These are phyloP conservation scores for Microctonus brassicae DNA, from an alignment of 2,888 invertebrate genomes.

Conservation along the genomic window DNA sequence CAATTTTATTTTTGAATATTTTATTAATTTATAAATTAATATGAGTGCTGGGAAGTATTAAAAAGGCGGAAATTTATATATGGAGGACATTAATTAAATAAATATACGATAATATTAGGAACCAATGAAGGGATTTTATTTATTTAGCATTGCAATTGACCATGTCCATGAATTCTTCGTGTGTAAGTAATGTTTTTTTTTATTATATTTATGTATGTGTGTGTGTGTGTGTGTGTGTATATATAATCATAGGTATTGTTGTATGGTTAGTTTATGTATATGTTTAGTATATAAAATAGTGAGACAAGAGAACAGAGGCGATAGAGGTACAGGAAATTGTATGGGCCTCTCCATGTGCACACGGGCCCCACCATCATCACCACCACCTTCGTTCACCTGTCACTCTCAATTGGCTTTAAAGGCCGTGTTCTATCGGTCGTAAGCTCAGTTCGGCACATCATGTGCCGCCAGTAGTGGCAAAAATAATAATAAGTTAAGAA, in stretches of 20 bases:
- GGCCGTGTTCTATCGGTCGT: slow-evolving; percentile 42
- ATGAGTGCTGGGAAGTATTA: background rate
- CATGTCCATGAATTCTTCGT: slow-evolving; percentile 26
- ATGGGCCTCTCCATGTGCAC: slow-evolving; percentile 38
- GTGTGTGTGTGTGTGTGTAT: too few relatives aligned
- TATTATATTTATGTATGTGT: background rate
- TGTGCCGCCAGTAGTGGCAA: slow-evolving; percentile 47
- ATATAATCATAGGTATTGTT: too few relatives aligned
- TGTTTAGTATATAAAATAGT: background rate
- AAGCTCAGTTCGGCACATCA: slow-evolving; percentile 52
- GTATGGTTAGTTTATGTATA: too few relatives aligned
- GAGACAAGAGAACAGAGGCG: background rate
- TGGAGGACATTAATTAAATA: background rate
- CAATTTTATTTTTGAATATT: background rate
- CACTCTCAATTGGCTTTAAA: slow-evolving; percentile 53
- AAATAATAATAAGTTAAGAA: slow-evolving; percentile 8
- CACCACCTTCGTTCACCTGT: slow-evolving; percentile 42
- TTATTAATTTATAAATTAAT: background rate
- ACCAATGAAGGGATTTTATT: background rate
- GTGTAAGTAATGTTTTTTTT: background rate
- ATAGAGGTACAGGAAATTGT: slow-evolving; percentile 40
- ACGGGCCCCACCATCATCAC: slow-evolving; percentile 47
- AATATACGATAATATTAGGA: background rate
- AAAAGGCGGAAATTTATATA: background rate
- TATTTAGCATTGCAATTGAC: slow-evolving; percentile 31